phyloP scores from a whole-genome alignment of 2,113 vertebrate genomes.

The Micronycteris hirsuta region DNA sequence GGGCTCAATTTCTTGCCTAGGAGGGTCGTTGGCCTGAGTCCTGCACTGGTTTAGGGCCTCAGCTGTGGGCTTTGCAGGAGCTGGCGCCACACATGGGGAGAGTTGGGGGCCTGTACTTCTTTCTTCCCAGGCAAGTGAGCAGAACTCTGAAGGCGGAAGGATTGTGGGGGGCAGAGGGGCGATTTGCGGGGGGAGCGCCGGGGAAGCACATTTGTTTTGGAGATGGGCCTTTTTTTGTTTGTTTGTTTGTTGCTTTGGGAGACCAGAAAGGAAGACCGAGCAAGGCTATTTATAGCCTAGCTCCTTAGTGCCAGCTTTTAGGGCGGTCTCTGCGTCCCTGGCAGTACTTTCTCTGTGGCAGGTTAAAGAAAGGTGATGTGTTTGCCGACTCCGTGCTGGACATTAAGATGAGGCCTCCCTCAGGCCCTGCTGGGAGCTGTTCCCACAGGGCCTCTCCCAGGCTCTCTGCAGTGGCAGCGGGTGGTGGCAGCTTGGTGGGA shows the following conservation, averaged over 20 bases:
- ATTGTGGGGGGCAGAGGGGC: not conserved
- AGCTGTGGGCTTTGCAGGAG: not conserved
- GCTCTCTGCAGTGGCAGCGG: not conserved
- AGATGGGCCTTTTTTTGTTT: constrained; percentile 40
- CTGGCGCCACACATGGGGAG: not conserved
- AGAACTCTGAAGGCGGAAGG: not conserved
- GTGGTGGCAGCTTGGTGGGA: not conserved
- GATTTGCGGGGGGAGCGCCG: not conserved
- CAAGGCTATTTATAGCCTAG: constrained; percentile 55
- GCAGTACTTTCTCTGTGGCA: not conserved
- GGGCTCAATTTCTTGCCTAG: not conserved
- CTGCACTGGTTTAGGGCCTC: not conserved
- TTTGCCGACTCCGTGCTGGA: not conserved
- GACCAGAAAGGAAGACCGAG: not conserved
- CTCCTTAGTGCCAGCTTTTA: not conserved
- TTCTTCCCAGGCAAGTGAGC: not conserved
- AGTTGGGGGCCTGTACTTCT: not conserved
- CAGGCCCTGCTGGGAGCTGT: not conserved
- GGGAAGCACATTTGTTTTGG: constrained; percentile 40
- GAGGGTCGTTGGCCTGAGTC: not conserved
- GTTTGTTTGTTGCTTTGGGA: constrained; percentile 59
- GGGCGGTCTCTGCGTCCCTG: not conserved
- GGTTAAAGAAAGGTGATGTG: constrained; percentile 64
- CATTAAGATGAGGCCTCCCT: constrained; percentile 27
- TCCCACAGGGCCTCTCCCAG: not conserved